phyloP scores from a whole-genome alignment of 2,113 vertebrate genomes.

The Fukomys damarensis region DNA sequence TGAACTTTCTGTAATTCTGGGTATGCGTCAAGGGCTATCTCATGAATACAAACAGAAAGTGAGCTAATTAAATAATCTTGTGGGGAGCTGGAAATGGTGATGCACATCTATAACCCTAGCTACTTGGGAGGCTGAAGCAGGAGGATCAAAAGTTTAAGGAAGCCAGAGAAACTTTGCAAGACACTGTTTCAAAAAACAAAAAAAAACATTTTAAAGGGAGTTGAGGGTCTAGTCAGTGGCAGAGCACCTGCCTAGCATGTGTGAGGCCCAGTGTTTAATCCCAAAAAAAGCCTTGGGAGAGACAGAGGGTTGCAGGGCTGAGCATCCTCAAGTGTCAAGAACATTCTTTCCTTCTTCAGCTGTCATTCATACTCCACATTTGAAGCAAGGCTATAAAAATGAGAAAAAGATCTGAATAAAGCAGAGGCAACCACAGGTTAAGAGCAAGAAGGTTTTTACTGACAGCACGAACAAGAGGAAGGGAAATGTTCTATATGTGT shows the following conservation, averaged over 20 bases:
- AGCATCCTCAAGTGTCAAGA: fast-evolving
- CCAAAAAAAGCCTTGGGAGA: too few species aligned
- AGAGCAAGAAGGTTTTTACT: neutral
- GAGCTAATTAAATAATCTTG: too few species aligned
- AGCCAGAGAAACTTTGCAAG: neutral
- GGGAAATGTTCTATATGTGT: neutral
- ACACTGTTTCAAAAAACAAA: neutral
- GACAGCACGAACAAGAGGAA: neutral
- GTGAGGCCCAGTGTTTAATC: neutral
- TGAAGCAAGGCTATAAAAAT: neutral
- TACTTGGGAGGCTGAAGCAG: neutral
- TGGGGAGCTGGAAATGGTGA: neutral
- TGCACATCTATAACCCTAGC: too few species aligned
- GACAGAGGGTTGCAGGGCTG: neutral
- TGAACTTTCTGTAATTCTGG: neutral
- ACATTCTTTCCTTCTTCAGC: neutral
- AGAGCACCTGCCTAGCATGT: neutral
- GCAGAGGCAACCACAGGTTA: neutral
- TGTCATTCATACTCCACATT: neutral
- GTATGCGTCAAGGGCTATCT: neutral
- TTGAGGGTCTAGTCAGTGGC: neutral
- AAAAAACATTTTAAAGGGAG: neutral
- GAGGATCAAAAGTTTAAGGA: neutral
- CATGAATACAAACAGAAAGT: neutral
- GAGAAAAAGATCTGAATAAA: neutral